Evolutionary conservation across 92 coral and sea anemone species (phyloP).

Genomic region (Plumapathes pennacea): DNA sequence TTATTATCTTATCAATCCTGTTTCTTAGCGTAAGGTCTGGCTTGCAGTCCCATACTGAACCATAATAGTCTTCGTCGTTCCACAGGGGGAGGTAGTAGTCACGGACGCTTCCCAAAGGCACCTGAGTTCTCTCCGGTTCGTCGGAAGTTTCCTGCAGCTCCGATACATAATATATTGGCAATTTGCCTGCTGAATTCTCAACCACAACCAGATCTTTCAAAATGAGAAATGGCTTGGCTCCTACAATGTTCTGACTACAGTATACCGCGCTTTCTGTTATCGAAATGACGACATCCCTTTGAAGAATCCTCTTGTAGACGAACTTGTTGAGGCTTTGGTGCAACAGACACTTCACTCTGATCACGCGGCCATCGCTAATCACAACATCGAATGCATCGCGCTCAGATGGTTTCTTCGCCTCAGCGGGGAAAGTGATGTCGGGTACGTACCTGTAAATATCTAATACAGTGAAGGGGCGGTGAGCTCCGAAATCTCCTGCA

Average conservation of each 20-base stretch:
- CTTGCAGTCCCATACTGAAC: conserved; percentile 33
- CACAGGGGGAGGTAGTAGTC: conserved; percentile 58
- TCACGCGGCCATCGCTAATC: conserved; percentile 50
- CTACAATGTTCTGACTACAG: too few species aligned
- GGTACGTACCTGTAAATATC: conserved; percentile 36
- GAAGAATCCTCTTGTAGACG: conserved; percentile 32
- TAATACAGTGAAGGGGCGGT: too few species aligned
- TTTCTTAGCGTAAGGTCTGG: conserved; percentile 10
- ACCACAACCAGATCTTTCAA: too few species aligned
- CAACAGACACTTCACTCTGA: conserved; percentile 50
- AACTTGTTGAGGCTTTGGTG: conserved; percentile 29
- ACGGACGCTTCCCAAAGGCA: conserved; percentile 38
- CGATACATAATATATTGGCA: too few species aligned
- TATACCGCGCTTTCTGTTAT: conserved; percentile 34
- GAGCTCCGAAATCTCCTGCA: too few species aligned
- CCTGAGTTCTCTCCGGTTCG: too few species aligned
- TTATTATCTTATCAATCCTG: conserved; percentile 19
- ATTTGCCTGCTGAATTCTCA: too few species aligned
- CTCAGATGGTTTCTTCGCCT: conserved; percentile 5
- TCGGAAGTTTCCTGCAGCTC: too few species aligned
- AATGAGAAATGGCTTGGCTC: too few species aligned
- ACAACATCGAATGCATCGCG: conserved; percentile 53
- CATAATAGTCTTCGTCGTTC: conserved; percentile 56
- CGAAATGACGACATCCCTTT: conserved; percentile 10
- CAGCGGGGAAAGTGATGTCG: conserved; percentile 34